Base-by-base conservation (phyloP, 1,140 invertebrate genomes). In the Hormaphis cornu region DNA sequence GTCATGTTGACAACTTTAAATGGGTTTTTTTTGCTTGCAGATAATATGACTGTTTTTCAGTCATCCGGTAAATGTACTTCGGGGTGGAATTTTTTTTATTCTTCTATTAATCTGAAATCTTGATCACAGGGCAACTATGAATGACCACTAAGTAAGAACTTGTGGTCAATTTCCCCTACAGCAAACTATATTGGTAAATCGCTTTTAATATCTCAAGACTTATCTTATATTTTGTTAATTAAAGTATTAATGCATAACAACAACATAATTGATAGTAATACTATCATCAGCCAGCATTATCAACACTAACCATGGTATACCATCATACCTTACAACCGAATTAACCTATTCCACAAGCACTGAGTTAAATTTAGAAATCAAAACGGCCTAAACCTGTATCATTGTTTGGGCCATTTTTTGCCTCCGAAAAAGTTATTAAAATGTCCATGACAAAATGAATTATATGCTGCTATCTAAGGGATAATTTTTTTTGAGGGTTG, bases 141-240 rank as follows among this genome's bases (percentile, higher is more conserved):
- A 73, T 76, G 74, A 14, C 74, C 72, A 6, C 70, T 73, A 59
- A 76, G 70, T 30, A 75, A 72, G 73, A 75, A 76, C 70, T 74
- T 75, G 26, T 75, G 73, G 56, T 75, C 75, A 69, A 76, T 71
- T 24, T 53, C 20, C 30, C 70, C 69, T 30, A 72, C 42, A n/a
- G n/a, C 5, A 46, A 46, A 46, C 18, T 10, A 46, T 6, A n/a
- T 6, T n/a, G n/a, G n/a, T n/a, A n/a, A n/a, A n/a, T n/a, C n/a
- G n/a, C n/a, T n/a, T n/a, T n/a, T n/a, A n/a, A n/a, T n/a, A n/a
- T n/a, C n/a, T n/a, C n/a, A n/a, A n/a, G n/a, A n/a, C n/a, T n/a
- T n/a, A n/a, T n/a, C n/a, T n/a, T n/a, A n/a, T n/a, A n/a, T n/a
- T n/a, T n/a, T n/a, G n/a, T n/a, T n/a, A n/a, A n/a, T n/a, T n/a